Evolutionary conservation across 2,888 invertebrate genomes (phyloP), one percentile per base, ranked within the genome.

Genomic region (Xylota segnis): DNA sequence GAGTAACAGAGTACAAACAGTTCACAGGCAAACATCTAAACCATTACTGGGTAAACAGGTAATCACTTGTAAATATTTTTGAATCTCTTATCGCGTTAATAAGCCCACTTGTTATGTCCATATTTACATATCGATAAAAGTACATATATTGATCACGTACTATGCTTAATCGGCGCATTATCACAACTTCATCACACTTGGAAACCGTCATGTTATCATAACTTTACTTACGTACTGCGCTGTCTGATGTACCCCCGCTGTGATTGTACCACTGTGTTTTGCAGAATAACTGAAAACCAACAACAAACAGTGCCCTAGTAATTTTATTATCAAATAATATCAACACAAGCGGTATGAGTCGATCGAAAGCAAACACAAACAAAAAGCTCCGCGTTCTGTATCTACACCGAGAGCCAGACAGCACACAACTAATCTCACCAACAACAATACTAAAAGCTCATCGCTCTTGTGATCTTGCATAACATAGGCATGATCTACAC

Each of bases 361-460:
- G 45, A 40, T 68, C 68, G 7, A 29, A 43, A 12, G 34, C 23
- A 27, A 66, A 29, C 23, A 32, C 29, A 76, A 43, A 43, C 16
- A 65, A 58, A 82, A 83, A 83, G 72, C 72, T 66, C 23, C 34
- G 16, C 50, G 43, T 5, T 34, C 1, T 34, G 50, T 76, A 40
- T 65, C 65, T 68, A 43, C 23, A 14, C 66, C 27, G 54, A 52
- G 27, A 70, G 63, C 27, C 71, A 52, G 37, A 52, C 76, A 43
- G 63, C 52, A n/a, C 23, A 56, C 75, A 82, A 82, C 81, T 82
- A 82, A 70, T 75, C 47, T 75, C 65, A 75, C 66, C 65, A 74
- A 74, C 27, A 75, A 47, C 34, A 63, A 65, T 2, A 23, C 10
- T 34, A 32, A 68, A 76, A 76, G 76, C 76, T 50, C 50, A 50